Evolutionary conservation across 2,113 vertebrate genomes (phyloP).

Genomic region (Hassar affinis): DNA sequence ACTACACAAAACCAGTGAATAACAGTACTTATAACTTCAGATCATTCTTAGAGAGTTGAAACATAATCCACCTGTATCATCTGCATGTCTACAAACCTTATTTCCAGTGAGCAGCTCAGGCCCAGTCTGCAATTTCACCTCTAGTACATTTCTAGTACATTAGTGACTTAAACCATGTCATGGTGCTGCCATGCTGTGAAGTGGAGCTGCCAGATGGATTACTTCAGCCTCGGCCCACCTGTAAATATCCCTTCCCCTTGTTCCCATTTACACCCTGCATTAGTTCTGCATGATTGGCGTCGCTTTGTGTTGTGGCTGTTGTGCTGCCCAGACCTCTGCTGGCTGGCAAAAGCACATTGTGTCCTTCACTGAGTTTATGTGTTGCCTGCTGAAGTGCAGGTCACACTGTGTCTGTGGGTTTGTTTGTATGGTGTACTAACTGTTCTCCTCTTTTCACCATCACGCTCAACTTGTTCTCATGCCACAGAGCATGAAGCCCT

Average conservation of each 20-base stretch:
- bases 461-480: conserved; percentile 52
- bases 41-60: not conserved
- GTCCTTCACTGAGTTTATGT: conserved; percentile 54
- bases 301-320: conserved; percentile 62
- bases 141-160: not conserved
- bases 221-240: conserved; percentile 52
- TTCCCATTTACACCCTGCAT: conserved; percentile 47
- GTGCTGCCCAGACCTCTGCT: conserved; percentile 58
- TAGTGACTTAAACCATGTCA: not conserved
- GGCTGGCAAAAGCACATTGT: conserved; percentile 60
- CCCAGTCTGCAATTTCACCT: not conserved
- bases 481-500: not conserved
- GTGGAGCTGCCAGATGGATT: not conserved
- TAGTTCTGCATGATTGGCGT: conserved; percentile 65
- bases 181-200: conserved; percentile 32
- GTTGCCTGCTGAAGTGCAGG: conserved; percentile 53
- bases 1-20: too few relatives aligned
- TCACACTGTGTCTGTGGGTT: conserved; percentile 22
- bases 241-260: conserved; percentile 39
- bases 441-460: conserved; percentile 46
- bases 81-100: not conserved
- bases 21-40: not conserved
- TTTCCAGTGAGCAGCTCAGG: not conserved
- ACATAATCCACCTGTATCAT: not conserved
- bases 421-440: conserved; percentile 3